Evolutionary conservation across 2,113 vertebrate species (phyloP), one percentile per base, ranked within the genome.

Genomic region (Rhagologus leucostigma): DNA sequence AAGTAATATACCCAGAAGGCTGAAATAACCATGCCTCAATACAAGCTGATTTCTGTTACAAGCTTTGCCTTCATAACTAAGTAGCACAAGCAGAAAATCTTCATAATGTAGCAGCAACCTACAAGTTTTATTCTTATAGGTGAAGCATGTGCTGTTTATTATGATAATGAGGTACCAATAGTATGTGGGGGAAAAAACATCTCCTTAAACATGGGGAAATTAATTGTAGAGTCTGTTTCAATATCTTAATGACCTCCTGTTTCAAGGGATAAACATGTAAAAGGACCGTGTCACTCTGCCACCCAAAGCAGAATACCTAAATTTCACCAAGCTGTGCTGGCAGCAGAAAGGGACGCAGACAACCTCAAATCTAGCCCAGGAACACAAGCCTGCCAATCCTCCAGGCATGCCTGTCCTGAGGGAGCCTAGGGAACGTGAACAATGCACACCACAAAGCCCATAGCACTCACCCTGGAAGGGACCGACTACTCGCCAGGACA

Each of bases 361-460:
- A 67, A 13, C 4, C 60, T 37, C 33, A 49, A 13, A 56, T 33
- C 15, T 4, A 21, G 29, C 44, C 9, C 19, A 50, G 63, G 67
- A 83, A 29, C 30, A 18, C 22, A 13, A 41, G 22, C 3, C 68
- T 65, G 29, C 46, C 68, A 23, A 12, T 13, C 29, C 29, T 20
- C 5, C 73, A 42, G 27, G 22, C 23, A 23, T 1, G 2, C 13
- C 50, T 52, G 32, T 81, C 64, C 81, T 6, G 13, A 29, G 24
- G 39, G 32, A 74, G 21, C 41, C 49, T 30, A 3, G 27, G 64
- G 42, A 70, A 29, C 0, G 0, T 3, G 19, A 60, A 23, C 0
- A 0, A 20, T 11, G 17, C 10, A 5, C 10, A 15, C 16, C 4
- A 4, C 47, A 80, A 41, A 65, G 29, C 30, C 46, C 35, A 5